Evolutionary conservation across 2,113 vertebrate species (phyloP).

Genomic region (Naja naja): DNA sequence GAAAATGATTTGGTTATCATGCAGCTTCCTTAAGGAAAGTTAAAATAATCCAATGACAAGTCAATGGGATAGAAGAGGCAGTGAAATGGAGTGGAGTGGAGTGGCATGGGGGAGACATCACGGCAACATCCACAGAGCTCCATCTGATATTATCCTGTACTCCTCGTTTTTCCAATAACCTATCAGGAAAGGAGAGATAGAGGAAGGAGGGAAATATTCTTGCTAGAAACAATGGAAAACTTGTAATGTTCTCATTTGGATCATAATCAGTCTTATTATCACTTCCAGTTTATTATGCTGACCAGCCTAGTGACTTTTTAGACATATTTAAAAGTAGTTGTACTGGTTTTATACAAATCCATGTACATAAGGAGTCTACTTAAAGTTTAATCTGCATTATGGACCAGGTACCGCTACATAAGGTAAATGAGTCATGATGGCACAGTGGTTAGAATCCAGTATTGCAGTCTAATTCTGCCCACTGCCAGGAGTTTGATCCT

Average conservation of each 20-base stretch:
- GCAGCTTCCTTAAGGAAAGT: slow-evolving; percentile 21
- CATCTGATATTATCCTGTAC: not conserved
- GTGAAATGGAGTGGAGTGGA: not conserved
- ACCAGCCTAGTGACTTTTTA: not conserved
- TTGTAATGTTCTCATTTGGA: not conserved
- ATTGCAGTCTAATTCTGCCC: not conserved
- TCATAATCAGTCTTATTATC: not conserved
- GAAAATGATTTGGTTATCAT: slow-evolving; percentile 32
- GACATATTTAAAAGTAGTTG: not conserved
- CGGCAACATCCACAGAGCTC: not conserved
- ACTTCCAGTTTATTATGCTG: not conserved
- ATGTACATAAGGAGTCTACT: not conserved
- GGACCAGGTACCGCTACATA: not conserved
- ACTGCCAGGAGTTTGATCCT: not conserved
- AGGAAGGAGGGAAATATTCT: not conserved
- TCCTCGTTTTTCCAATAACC: not conserved
- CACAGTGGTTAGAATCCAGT: not conserved
- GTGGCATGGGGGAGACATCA: not conserved
- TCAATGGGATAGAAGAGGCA: not conserved
- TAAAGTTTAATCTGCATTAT: not conserved
- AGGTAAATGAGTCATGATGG: not conserved
- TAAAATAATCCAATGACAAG: not conserved
- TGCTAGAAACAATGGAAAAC: not conserved
- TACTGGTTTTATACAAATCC: not conserved
- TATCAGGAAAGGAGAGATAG: not conserved